phyloP scores from a whole-genome alignment of 2,888 invertebrate genomes.

The Acanthosepion esculentum region DNA sequence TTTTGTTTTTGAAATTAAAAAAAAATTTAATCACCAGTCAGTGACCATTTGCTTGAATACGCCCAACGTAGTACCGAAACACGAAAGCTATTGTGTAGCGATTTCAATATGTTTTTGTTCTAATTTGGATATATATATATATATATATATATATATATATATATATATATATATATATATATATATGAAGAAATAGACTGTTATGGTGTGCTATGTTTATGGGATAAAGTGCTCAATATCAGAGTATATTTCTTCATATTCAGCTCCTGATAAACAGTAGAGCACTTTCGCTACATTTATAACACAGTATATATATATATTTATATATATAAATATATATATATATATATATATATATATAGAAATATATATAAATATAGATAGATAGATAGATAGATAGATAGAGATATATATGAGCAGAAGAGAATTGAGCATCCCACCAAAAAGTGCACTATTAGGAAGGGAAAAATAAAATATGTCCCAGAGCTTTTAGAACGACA shows the following conservation, averaged over 20 bases:
- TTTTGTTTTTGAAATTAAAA: too few relatives aligned
- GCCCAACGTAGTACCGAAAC: too few relatives aligned
- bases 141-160: not conserved
- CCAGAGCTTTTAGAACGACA: too few relatives aligned
- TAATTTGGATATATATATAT: too few relatives aligned
- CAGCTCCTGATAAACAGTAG: not conserved
- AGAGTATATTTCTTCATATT: not conserved
- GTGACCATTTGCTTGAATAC: too few relatives aligned
- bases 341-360: conserved; percentile 37
- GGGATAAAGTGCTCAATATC: not conserved
- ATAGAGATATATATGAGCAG: too few relatives aligned
- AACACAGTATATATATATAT: not conserved
- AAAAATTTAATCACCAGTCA: too few relatives aligned
- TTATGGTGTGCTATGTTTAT: too few relatives aligned
- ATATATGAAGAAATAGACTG: not conserved
- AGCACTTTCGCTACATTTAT: not conserved
- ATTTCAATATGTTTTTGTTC: too few relatives aligned
- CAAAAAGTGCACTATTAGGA: too few relatives aligned
- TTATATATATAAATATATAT: not conserved
- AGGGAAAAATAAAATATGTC: too few relatives aligned
- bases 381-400: not conserved
- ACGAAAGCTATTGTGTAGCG: too few relatives aligned
- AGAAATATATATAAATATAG: not conserved
- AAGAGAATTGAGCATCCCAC: not conserved
- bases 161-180: conserved; percentile 34